These are phyloP conservation scores for Dolichallabes microphthalmus DNA, from an alignment of 2,113 vertebrate species.

Conservation along the genomic window DNA sequence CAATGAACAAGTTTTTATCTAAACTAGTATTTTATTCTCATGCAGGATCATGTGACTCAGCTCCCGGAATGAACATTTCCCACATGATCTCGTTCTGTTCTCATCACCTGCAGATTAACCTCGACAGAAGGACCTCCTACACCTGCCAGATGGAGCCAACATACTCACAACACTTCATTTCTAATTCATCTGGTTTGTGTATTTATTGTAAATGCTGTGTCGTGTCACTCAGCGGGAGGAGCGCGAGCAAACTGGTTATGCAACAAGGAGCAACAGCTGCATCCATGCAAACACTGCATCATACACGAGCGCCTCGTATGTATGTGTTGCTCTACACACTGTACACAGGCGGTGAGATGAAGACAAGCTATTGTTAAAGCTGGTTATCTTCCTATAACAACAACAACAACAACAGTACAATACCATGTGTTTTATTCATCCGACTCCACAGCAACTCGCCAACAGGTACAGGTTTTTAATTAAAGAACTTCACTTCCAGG, in stretches of 20 bases:
- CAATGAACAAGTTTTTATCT: neutral
- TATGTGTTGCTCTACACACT: neutral
- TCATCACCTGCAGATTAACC: neutral
- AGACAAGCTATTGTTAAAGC: no score
- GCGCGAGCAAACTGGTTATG: neutral
- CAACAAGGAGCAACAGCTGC: neutral
- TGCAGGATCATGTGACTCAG: neutral
- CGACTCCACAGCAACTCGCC: neutral
- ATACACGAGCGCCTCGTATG: neutral
- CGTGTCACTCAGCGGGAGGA: neutral
- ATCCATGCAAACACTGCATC: neutral
- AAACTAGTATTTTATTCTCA: neutral
- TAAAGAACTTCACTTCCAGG: neutral
- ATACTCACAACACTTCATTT: neutral
- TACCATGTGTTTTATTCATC: neutral
- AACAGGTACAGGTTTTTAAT: neutral
- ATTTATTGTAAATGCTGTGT: neutral
- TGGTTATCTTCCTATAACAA: neutral
- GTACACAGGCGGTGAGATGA: neutral
- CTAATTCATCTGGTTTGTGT: neutral
- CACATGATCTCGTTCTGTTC: neutral
- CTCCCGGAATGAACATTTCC: neutral
- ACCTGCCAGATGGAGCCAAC: constrained; percentile 7
- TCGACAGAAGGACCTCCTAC: constrained; percentile 16
- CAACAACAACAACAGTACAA: neutral